Conservation (phyloP, 2,888 invertebrate genomes). For the Cephus spinipes region DNA sequence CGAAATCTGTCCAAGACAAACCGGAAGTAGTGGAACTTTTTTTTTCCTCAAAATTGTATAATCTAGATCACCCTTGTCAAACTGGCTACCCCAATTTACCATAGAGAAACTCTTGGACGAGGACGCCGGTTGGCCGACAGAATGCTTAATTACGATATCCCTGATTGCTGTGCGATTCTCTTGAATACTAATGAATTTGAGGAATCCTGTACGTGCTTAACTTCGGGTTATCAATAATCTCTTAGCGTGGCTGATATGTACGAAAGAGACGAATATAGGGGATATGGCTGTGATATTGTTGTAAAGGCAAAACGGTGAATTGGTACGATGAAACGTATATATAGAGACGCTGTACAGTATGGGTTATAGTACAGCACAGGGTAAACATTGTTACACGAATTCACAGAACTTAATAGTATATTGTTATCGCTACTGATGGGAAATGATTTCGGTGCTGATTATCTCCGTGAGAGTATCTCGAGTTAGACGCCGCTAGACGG, state of each 20-base stretch:
- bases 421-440: not conserved
- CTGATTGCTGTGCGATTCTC: not conserved
- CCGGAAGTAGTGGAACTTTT: not conserved
- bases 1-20: not conserved
- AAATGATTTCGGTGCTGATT: not conserved
- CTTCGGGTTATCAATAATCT: not conserved
- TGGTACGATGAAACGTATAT: no score
- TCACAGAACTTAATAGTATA: not conserved
- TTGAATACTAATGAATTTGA: not conserved
- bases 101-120: not conserved
- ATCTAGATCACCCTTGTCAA: not conserved
- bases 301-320: not conserved
- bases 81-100: not conserved
- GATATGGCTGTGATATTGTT: not conserved
- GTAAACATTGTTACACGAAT: not conserved
- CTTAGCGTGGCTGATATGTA: not conserved
- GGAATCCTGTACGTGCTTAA: not conserved
- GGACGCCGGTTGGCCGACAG: not conserved
- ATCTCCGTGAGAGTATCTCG: not conserved
- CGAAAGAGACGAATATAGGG: not conserved
- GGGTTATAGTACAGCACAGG: no score
- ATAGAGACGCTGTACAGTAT: no score
- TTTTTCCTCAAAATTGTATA: not conserved
- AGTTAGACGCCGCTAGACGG: not conserved
- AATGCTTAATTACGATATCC: not conserved